These are phyloP conservation scores for Oreonectes daqikongensis DNA, from an alignment of 2,797 vertebrate genomes.

Conservation along the genomic window DNA sequence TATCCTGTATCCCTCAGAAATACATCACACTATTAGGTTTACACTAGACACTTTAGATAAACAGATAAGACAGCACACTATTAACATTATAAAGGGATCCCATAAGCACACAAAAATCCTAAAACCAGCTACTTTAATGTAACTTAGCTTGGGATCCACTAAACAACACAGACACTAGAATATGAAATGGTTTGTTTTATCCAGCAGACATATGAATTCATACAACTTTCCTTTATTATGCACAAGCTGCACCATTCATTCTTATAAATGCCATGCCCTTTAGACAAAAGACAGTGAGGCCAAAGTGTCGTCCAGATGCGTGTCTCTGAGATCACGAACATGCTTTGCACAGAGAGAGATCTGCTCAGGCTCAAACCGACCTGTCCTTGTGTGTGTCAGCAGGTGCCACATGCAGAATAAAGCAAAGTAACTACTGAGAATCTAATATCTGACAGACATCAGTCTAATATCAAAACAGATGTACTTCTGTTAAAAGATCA, in stretches of 20 bases:
- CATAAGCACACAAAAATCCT: constrained; percentile 15
- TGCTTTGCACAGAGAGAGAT: constrained; percentile 47
- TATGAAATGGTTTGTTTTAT: not conserved
- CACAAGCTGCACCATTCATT: constrained; percentile 36
- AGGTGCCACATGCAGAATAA: no score
- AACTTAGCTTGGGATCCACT: not conserved
- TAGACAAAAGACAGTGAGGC: constrained; percentile 35
- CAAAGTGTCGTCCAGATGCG: not conserved
- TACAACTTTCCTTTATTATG: constrained; percentile 15
- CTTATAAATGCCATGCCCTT: constrained; percentile 50
- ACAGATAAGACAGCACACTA: not conserved
- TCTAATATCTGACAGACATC: constrained; percentile 39
- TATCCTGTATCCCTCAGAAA: not conserved
- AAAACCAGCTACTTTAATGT: constrained; percentile 5
- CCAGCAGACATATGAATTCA: constrained; percentile 13
- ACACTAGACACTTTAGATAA: not conserved
- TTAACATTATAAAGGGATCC: constrained; percentile 9
- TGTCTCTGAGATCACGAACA: constrained; percentile 35
- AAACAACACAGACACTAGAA: not conserved
- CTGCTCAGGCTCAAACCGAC: constrained; percentile 37
- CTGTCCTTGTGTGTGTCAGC: constrained; percentile 48
- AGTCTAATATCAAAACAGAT: constrained; percentile 44
- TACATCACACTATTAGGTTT: not conserved
- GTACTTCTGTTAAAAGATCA: constrained; percentile 40
- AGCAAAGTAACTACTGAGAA: constrained; percentile 39